These are phyloP conservation scores for Torymus auratus DNA, from an alignment of 2,888 invertebrate genomes.

Conservation along the genomic window DNA sequence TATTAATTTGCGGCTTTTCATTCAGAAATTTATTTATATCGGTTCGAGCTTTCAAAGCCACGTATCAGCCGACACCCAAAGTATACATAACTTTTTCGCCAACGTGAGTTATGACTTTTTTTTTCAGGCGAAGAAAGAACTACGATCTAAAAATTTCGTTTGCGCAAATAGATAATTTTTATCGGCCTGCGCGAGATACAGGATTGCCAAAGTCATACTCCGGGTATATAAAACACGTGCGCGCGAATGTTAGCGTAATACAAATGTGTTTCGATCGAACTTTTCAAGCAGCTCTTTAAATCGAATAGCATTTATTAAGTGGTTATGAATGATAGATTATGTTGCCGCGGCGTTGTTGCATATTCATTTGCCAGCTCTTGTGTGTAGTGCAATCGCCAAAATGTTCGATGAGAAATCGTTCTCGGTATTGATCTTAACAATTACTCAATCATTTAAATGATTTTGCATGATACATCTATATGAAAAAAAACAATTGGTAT, in stretches of 20 bases:
- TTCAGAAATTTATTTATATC: no score
- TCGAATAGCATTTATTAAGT: constrained; percentile 25
- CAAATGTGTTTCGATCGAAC: background rate
- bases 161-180: constrained; percentile 42
- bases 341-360: constrained; percentile 10
- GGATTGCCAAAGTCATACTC: constrained; percentile 35
- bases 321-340: constrained; percentile 31
- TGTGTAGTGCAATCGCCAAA: background rate
- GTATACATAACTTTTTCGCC: no score
- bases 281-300: background rate
- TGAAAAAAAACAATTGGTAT: no score
- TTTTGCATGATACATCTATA: no score
- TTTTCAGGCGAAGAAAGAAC: background rate
- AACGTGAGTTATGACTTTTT: constrained; percentile 16
- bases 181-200: constrained; percentile 2
- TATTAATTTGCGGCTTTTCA: no score
- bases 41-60: no score
- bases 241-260: constrained; percentile 11
- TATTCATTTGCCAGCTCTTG: background rate
- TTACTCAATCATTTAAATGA: no score
- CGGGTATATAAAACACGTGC: background rate
- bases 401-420: no score
- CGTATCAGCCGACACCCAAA: no score
- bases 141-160: constrained; percentile 42
- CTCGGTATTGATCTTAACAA: no score